Evolutionary conservation across 2,888 invertebrate species (phyloP), one percentile per base, ranked within the genome.

Genomic region (Calephelis perditalis): DNA sequence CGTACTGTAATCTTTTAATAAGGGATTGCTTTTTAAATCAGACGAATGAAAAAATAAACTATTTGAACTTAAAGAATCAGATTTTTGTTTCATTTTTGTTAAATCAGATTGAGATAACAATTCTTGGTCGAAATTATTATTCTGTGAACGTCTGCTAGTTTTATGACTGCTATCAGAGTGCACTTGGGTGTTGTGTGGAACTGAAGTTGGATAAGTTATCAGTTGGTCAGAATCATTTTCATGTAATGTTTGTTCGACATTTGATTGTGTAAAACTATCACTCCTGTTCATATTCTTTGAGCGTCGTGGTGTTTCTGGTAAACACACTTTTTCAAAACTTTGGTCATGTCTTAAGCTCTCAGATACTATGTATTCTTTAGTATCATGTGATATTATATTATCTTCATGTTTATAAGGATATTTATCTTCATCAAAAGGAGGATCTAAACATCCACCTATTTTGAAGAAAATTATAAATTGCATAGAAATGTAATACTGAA

Each of bases 361-460:
- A 9, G 49, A 10, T 9, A 10, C 26, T 6, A 26, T 35, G 35
- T 10, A 11, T 35, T 52, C 6, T 9, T 52, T 52, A 11, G 26
- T 11, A 52, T 52, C 35, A 11, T 49, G 8, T 3, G 8, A 9
- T 49, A 15, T 9, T 12, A 7, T 12, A 49, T 49, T 7, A 15
- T 52, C 58, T 49, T 65, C 62, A 15, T 77, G 79, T 58, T 70
- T 67, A 65, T 87, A 86, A 9, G 75, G 62, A 69, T 83, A 81
- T 68, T 70, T 82, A 2, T 89, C 88, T 76, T 88, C 86, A 62
- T 70, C 72, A 68, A 81, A 86, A 10, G 85, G 82, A 57, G 89
- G 88, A 72, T 90, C 88, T 58, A 89, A 72, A 63, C 88, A 88
- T 11, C 88, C 89, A 56, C 88, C 89, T 89, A 63, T 63, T 73